Evolutionary conservation across 2,113 vertebrate genomes (phyloP), one percentile per base, ranked within the genome.

Genomic region (Microtus richardsoni): DNA sequence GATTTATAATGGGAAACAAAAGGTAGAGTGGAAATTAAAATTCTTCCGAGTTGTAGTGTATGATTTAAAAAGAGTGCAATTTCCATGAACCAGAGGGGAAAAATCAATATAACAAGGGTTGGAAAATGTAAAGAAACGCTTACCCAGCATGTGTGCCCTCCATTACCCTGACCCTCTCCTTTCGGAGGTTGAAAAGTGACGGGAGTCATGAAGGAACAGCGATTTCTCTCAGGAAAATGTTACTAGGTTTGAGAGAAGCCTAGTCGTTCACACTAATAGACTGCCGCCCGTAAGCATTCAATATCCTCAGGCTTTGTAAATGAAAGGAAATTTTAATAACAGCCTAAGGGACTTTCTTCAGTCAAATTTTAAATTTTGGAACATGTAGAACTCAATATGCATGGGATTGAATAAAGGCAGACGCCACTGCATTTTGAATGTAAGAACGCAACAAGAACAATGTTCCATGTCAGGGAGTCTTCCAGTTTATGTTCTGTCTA

Each of bases 31-130:
- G 80, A 97, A 97, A 98, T 98, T 96, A 97, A 97, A 97, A 96
- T 95, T 95, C 82, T 93, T 95, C 79, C 58, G 93, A 71, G 60
- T 96, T 95, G 89, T 96, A 92, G 71, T 95, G 96, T 97, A 92
- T 95, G 96, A 96, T 97, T 97, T 98, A 95, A 97, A 97, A 97
- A 92, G 97, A 97, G 86, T 93, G 78, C 74, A 82, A 97, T 96
- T 96, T 95, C 88, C 92, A 94, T 89, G 92, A 96, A 95, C 92
- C 58, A 78, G 71, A 91, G 62, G 84, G 4, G 89, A 93, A 98
- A 98, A 96, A 97, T 97, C 96, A 93, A 96, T 97, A 89, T 68
- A 92, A 91, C 77, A 95, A 74, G 88, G 90, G 58, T 95, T n/a
- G 85, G 88, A 75, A 79, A 97, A 92, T 85, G 92, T 91, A 91